These are phyloP conservation scores for Sinocyclocheilus anophthalmus DNA, from an alignment of 2,113 vertebrate species.

Conservation along the genomic window DNA sequence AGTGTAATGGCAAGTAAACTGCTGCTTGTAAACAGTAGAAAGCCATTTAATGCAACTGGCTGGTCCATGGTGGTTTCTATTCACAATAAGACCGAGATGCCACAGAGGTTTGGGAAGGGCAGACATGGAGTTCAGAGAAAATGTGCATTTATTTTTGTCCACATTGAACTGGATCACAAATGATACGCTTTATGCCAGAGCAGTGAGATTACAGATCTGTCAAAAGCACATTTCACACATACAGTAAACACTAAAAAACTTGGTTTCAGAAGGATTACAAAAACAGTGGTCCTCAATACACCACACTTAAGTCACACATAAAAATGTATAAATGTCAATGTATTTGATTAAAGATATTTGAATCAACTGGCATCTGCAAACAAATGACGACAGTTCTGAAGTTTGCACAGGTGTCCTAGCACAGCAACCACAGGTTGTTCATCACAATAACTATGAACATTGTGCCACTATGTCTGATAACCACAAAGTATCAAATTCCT, in stretches of 20 bases:
- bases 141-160: background rate
- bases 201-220: background rate
- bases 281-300: background rate
- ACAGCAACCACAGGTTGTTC: background rate
- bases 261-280: background rate
- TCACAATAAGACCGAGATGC: slow-evolving; percentile 5
- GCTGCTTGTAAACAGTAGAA: slow-evolving; percentile 60
- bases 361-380: background rate
- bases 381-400: background rate
- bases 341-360: background rate
- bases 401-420: background rate
- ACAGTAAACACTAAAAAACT: background rate
- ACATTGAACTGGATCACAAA: background rate
- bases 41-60: slow-evolving; percentile 51
- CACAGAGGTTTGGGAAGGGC: no score
- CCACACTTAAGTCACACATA: background rate
- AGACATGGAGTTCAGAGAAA: background rate
- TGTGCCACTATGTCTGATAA: background rate
- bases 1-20: slow-evolving; percentile 51
- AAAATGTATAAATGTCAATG: background rate
- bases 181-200: background rate
- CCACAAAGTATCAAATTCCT: background rate
- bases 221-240: background rate
- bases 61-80: slow-evolving; percentile 2
- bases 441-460: no score